These are phyloP conservation scores for Cydia amplana DNA, from an alignment of 1,140 invertebrate genomes.

Conservation along the genomic window DNA sequence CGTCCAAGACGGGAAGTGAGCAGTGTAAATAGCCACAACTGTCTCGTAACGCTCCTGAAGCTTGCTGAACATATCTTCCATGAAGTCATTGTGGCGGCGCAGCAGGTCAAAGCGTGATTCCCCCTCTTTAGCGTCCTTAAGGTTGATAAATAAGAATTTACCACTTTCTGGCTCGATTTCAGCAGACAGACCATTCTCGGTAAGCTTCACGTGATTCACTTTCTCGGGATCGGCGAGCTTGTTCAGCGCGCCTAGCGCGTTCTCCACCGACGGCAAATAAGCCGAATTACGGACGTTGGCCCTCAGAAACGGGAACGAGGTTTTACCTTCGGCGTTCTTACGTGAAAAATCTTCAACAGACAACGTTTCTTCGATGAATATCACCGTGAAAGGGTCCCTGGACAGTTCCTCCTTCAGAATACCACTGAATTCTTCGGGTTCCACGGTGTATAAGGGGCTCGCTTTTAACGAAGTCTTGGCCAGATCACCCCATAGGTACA, in stretches of 20 bases:
- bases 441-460: slow-evolving; percentile 54
- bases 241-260: slow-evolving; percentile 57
- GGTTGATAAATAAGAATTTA: slow-evolving; percentile 64
- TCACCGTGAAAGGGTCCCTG: slow-evolving; percentile 57
- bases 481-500: slow-evolving; percentile 70
- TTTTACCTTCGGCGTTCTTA: slow-evolving; percentile 62
- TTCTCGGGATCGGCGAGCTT: slow-evolving; percentile 57
- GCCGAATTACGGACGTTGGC: slow-evolving; percentile 53
- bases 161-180: slow-evolving; percentile 58
- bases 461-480: slow-evolving; percentile 48
- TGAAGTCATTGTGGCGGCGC: slow-evolving; percentile 70
- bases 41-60: slow-evolving; percentile 55
- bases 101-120: slow-evolving; percentile 67
- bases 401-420: slow-evolving; percentile 55
- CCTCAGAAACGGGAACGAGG: slow-evolving; percentile 62
- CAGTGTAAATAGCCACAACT: slow-evolving; percentile 70
- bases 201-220: slow-evolving; percentile 60
- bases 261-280: slow-evolving; percentile 63
- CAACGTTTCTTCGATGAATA: slow-evolving; percentile 72
- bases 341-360: slow-evolving; percentile 75
- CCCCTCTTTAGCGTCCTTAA: slow-evolving; percentile 70
- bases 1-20: slow-evolving; percentile 68
- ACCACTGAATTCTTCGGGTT: slow-evolving; percentile 51
- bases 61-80: slow-evolving; percentile 64
- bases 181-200: slow-evolving; percentile 64